Evolutionary conservation across 2,113 vertebrate species (phyloP).

Genomic region (Solea senegalensis): DNA sequence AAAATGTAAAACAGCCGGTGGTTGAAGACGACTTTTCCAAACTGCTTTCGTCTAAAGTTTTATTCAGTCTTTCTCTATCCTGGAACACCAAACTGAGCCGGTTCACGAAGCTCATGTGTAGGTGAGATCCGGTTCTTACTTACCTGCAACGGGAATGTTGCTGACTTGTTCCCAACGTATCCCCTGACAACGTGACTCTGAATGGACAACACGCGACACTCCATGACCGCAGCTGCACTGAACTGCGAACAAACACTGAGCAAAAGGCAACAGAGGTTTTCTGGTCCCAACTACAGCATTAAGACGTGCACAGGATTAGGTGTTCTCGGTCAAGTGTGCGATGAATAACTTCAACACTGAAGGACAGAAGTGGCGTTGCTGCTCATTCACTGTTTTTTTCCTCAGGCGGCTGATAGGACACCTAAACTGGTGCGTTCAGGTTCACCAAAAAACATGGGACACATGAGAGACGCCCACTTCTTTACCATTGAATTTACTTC

Average conservation of each 20-base stretch:
- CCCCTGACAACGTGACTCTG: constrained; percentile 98
- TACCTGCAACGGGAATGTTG: constrained; percentile 93
- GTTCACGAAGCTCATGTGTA: neutral
- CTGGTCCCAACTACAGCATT: constrained; percentile 6
- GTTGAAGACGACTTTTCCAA: no score
- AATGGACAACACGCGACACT: constrained; percentile 92
- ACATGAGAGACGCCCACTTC: neutral
- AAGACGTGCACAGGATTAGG: neutral
- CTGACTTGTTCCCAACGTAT: constrained; percentile 95
- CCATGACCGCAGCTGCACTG: constrained; percentile 46
- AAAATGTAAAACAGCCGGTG: no score
- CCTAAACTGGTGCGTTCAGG: constrained; percentile 40
- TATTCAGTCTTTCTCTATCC: no score
- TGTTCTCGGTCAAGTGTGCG: constrained; percentile 16
- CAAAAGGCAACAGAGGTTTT: neutral
- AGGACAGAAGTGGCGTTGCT: constrained; percentile 16
- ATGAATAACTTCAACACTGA: constrained; percentile 24
- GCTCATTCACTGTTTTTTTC: constrained; percentile 26
- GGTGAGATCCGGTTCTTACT: constrained; percentile 54
- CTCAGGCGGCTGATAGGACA: constrained; percentile 56
- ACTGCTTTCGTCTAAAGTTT: no score
- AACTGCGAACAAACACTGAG: constrained; percentile 2
- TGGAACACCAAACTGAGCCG: no score
- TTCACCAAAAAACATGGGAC: neutral
- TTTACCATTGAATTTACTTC: neutral